Evolutionary conservation across 2,113 vertebrate genomes (phyloP), one percentile per base, ranked within the genome.

Genomic region (Platysternon megacephalum): DNA sequence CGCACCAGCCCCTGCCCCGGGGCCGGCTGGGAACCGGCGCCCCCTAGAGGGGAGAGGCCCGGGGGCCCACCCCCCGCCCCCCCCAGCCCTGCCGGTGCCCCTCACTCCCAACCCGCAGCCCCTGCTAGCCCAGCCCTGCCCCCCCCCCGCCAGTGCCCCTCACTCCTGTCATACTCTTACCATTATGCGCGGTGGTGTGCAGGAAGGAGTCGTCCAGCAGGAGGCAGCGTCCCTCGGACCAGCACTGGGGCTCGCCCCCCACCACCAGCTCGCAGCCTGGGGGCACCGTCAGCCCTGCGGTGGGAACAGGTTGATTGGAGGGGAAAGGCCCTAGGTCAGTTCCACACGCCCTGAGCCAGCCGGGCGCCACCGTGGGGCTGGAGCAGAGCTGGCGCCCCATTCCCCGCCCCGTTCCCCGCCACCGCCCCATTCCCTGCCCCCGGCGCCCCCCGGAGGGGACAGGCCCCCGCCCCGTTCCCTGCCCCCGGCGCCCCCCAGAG

Each of bases 151-250:
- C 12, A 12, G 5, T 14, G 12, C 5, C 35, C 35, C 53, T 44
- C 19, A 14, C 16, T 11, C n/a, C 6, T 5, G 53, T 22, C 53
- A n/a, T 35, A 19, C 53, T 32, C 76, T 97, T 97, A 98, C 97
- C 98, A 12, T 98, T 97, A 49, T 98, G 98, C 56, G 97, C 96
- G 82, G 97, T 96, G 8, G 97, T 98, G 72, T 98, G 94, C 87
- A 98, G 88, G 89, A 98, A 98, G 85, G 98, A 98, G 93, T 98
- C 98, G 0, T 98, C 98, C 78, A 98, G 96, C 26, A 98, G 96
- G 28, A 98, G 97, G 82, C 98, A 98, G 61, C 97, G 97, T 52
- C 98, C 98, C 61, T 98, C 97, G 6, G 97, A 96, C 98, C 98
- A 98, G 95, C 98, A 98, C 95, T 98, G 98, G 72, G 98, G 98